Conservation (phyloP, 2,113 vertebrate genomes). For the Phalacrocorax pelagicus region DNA sequence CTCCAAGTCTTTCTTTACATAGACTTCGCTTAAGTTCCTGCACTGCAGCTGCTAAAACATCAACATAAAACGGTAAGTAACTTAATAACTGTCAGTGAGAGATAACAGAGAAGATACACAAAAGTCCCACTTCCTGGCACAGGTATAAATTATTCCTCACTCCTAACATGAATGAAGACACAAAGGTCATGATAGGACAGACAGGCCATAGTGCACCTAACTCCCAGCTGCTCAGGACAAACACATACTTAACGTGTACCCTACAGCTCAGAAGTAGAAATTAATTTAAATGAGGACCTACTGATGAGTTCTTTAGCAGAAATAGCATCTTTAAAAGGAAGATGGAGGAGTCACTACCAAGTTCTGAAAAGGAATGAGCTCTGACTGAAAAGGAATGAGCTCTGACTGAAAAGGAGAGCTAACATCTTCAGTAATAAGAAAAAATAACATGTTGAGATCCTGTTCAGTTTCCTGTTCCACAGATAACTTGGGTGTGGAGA, state of each 20-base stretch:
- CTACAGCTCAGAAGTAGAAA: not conserved
- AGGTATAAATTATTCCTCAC: not conserved
- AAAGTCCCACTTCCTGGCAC: not conserved
- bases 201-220: not conserved
- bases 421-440: not conserved
- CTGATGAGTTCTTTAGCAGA: not conserved
- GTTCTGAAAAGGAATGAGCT: not conserved
- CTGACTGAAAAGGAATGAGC: not conserved
- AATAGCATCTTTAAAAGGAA: not conserved
- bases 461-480: not conserved
- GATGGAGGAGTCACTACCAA: not conserved
- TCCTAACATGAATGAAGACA: not conserved
- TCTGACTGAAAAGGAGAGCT: not conserved
- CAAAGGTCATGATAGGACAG: not conserved
- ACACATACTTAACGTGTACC: not conserved
- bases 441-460: not conserved
- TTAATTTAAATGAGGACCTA: not conserved
- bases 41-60: not conserved
- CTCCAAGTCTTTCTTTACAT: not conserved
- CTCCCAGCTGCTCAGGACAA: not conserved
- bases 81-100: not conserved
- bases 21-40: not conserved
- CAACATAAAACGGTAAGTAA: not conserved
- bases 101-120: not conserved
- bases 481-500: not conserved